phyloP scores from a whole-genome alignment of 1,140 invertebrate species.

The Hylyphantes graminicola region DNA sequence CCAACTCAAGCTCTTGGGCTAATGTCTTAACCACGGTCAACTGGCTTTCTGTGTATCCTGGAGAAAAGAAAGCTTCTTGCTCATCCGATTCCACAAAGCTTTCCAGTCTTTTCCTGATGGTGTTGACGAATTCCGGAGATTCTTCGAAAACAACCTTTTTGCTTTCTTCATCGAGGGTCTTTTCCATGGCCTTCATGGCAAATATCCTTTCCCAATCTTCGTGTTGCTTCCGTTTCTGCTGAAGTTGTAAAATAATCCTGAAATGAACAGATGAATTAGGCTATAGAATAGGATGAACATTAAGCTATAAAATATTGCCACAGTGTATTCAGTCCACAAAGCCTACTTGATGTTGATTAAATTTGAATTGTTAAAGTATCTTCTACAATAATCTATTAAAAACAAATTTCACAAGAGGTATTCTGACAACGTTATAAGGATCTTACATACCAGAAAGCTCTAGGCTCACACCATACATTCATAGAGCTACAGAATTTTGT shows the following conservation, averaged over 20 bases:
- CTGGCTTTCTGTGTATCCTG: constrained; percentile 25
- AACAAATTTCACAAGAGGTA: too few relatives aligned
- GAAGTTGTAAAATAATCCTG: neutral
- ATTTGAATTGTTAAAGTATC: too few relatives aligned
- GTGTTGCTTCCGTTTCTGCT: constrained; percentile 25
- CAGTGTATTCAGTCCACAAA: too few relatives aligned
- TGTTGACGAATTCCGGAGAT: constrained; percentile 8
- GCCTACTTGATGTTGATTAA: too few relatives aligned
- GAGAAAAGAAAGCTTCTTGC: constrained; percentile 15
- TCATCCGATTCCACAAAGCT: constrained; percentile 30
- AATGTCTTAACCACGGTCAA: constrained; percentile 19
- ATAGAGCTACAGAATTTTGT: too few relatives aligned
- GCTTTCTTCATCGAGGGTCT: neutral
- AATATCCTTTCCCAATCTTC: constrained; percentile 29
- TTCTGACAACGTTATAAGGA: too few relatives aligned
- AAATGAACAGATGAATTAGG: too few relatives aligned
- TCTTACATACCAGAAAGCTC: too few relatives aligned
- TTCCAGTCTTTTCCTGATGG: constrained; percentile 5
- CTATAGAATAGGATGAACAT: too few relatives aligned
- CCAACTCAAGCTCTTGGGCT: constrained; percentile 7
- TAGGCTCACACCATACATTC: too few relatives aligned
- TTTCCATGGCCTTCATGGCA: constrained; percentile 2
- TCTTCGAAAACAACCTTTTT: constrained; percentile 6
- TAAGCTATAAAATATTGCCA: too few relatives aligned
- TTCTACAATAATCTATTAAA: too few relatives aligned